phyloP scores from a whole-genome alignment of 1,140 invertebrate genomes.

The Drosophila tristis region DNA sequence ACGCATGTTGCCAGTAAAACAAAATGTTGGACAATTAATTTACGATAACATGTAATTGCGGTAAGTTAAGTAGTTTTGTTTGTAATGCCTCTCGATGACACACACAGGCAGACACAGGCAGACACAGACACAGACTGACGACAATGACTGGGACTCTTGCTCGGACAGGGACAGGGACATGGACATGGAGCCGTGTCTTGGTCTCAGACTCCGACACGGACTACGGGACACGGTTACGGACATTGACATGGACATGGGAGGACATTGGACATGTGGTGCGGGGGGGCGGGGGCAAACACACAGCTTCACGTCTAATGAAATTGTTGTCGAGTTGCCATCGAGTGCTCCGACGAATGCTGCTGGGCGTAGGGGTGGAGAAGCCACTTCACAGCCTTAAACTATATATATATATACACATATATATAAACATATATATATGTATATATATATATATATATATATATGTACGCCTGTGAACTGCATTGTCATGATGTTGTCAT shows the following conservation, averaged over 20 bases:
- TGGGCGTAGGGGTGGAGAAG: conserved; percentile 14
- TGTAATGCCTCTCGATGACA: conserved; percentile 69
- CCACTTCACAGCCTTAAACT: conserved; percentile 30
- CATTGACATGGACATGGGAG: conserved; percentile 16
- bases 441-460: conserved; percentile 14
- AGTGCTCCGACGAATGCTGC: conserved; percentile 28
- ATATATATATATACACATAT: conserved; percentile 22
- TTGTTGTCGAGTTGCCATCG: conserved; percentile 55
- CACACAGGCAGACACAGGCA: background rate
- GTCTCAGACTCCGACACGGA: background rate
- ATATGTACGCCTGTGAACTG: conserved; percentile 31
- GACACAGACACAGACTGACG: conserved; percentile 38
- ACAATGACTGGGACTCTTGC: conserved; percentile 22
- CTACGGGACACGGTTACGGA: background rate
- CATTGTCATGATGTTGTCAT: conserved; percentile 68
- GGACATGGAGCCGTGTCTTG: background rate
- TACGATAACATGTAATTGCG: conserved; percentile 81
- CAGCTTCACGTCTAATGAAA: conserved; percentile 74
- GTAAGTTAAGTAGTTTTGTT: conserved; percentile 81
- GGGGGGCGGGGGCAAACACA: conserved; percentile 17
- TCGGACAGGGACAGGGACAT: background rate
- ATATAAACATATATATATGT: conserved; percentile 5
- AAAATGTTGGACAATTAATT: conserved; percentile 81
- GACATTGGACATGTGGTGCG: conserved; percentile 15
- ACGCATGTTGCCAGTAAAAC: conserved; percentile 75